Evolutionary conservation across 1,140 invertebrate species (phyloP).

Genomic region (Trichonephila clavipes): DNA sequence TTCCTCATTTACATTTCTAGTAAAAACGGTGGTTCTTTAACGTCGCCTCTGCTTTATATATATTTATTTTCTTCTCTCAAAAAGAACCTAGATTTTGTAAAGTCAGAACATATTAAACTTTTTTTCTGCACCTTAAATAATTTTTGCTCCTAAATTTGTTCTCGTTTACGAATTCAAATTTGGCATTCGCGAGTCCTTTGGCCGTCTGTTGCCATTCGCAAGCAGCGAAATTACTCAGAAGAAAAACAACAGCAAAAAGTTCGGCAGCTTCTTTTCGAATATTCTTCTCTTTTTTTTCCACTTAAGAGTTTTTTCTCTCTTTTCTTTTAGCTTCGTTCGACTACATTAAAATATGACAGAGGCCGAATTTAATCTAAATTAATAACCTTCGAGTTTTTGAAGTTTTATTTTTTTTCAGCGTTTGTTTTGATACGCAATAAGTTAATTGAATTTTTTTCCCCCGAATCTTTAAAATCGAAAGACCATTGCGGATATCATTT

Average conservation of each 20-base stretch:
- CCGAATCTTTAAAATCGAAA: neutral
- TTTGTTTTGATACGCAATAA: neutral
- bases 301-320: neutral
- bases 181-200: neutral
- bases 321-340: neutral
- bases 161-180: constrained; percentile 32
- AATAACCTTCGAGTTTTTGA: constrained; percentile 15
- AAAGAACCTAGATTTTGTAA: constrained; percentile 27
- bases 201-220: constrained; percentile 31
- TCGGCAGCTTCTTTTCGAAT: constrained; percentile 18
- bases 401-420: neutral
- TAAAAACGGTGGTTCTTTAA: constrained; percentile 23
- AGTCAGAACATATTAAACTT: constrained; percentile 13
- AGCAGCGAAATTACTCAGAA: neutral
- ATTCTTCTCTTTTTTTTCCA: constrained; percentile 13
- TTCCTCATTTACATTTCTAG: constrained; percentile 7
- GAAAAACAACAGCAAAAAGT: constrained; percentile 10
- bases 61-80: constrained; percentile 23
- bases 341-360: constrained; percentile 5
- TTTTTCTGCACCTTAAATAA: constrained; percentile 21
- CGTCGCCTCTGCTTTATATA: constrained; percentile 8
- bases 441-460: constrained; percentile 3
- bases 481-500: neutral
- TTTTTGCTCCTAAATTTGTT: constrained; percentile 36
- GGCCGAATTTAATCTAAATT: constrained; percentile 35